phyloP scores from a whole-genome alignment of 2,888 invertebrate species.

The Tetheella fluctuosa region DNA sequence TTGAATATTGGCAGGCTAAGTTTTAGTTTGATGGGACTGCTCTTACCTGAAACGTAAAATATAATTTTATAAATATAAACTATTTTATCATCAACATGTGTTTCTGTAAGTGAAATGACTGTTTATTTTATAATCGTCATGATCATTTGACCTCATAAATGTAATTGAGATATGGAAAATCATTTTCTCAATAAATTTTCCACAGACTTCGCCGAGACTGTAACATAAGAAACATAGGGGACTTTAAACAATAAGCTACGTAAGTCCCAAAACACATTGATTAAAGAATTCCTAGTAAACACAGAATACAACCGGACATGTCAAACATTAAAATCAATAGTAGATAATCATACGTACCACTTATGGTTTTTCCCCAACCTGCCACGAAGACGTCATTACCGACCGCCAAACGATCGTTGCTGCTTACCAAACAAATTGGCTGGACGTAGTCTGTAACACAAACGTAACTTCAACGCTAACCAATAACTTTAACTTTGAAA shows the following conservation, averaged over 20 bases:
- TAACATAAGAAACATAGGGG: neutral
- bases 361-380: slow-evolving; percentile 86
- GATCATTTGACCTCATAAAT: neutral
- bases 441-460: slow-evolving; percentile 79
- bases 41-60: slow-evolving; percentile 56
- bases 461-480: neutral
- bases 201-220: neutral
- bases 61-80: neutral
- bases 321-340: slow-evolving; percentile 40
- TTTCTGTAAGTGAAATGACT: neutral
- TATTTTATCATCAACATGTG: too few species aligned
- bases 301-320: slow-evolving; percentile 2
- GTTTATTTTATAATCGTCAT: neutral
- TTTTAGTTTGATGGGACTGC: slow-evolving; percentile 86
- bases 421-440: slow-evolving; percentile 83
- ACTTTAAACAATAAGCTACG: slow-evolving; percentile 13
- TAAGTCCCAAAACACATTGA: slow-evolving; percentile 31
- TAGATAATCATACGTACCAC: slow-evolving; percentile 52
- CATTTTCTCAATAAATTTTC: neutral
- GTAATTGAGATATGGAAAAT: neutral
- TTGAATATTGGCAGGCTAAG: slow-evolving; percentile 84
- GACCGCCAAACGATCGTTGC: slow-evolving; percentile 55
- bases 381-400: slow-evolving; percentile 83
- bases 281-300: slow-evolving; percentile 14
- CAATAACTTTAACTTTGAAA: neutral